Evolutionary conservation across 1,140 invertebrate genomes (phyloP).

Genomic region (Nilaparvata lugens): DNA sequence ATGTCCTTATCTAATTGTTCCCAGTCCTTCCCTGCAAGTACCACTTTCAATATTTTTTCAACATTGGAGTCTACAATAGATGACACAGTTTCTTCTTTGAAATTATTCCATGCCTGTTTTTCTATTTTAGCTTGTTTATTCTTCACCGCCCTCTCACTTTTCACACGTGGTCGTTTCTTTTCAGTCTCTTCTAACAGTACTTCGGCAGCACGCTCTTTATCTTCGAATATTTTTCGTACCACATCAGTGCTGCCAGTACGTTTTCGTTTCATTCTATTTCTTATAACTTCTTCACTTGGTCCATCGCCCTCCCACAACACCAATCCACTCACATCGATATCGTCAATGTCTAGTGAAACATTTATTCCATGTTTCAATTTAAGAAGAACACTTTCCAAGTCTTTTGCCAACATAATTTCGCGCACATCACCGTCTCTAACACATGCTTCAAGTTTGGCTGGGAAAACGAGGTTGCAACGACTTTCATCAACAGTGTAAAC

Average conservation of each 20-base stretch:
- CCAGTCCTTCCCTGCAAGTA: slow-evolving; percentile 24
- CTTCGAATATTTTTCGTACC: slow-evolving; percentile 55
- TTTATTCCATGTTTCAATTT: slow-evolving; percentile 60
- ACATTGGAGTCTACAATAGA: not conserved
- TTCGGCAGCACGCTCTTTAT: slow-evolving; percentile 53
- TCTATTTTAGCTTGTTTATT: not conserved
- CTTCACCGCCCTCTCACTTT: not conserved
- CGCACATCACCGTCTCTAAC: slow-evolving; percentile 65
- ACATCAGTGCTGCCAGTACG: slow-evolving; percentile 44
- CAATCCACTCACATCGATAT: slow-evolving; percentile 46
- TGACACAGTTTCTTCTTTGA: not conserved
- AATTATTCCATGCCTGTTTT: slow-evolving; percentile 9
- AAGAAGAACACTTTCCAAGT: slow-evolving; percentile 60
- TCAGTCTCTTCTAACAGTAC: slow-evolving; percentile 40
- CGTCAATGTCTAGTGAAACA: slow-evolving; percentile 57
- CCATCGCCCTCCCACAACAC: slow-evolving; percentile 53
- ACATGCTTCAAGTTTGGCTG: slow-evolving; percentile 61
- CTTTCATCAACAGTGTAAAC: slow-evolving; percentile 67
- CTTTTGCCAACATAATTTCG: slow-evolving; percentile 63
- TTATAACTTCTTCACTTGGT: slow-evolving; percentile 46
- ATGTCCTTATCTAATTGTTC: slow-evolving; percentile 43
- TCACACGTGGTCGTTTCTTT: slow-evolving; percentile 32
- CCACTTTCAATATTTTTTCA: not conserved
- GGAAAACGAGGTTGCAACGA: slow-evolving; percentile 63
- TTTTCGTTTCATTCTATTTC: slow-evolving; percentile 44